Conservation (phyloP, 30 jellyfish, hydroid and myxozoan genomes). For the Turritopsis rubra region DNA sequence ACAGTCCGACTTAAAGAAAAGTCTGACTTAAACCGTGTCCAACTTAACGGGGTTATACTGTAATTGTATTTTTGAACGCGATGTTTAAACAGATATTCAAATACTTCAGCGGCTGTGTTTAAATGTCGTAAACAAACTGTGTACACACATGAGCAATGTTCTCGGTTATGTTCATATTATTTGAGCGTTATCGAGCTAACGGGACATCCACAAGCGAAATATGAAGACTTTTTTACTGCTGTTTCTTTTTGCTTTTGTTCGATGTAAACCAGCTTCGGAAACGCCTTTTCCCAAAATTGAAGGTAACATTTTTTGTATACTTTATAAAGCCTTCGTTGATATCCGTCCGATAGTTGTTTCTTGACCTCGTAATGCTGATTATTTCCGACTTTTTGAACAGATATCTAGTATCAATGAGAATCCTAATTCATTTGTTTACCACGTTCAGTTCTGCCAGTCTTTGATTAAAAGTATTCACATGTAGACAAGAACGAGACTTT, state of each 20-base stretch:
- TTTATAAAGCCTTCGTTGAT: too few species aligned
- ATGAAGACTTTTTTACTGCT: not conserved
- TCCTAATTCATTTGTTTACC: too few species aligned
- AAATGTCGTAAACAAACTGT: not conserved
- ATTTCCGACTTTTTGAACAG: too few species aligned
- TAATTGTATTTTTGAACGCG: not conserved
- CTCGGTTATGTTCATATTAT: not conserved
- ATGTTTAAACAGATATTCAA: not conserved
- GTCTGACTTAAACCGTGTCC: too few species aligned
- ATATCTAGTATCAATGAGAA: too few species aligned
- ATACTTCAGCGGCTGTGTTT: not conserved
- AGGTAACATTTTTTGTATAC: not conserved
- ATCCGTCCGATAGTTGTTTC: too few species aligned
- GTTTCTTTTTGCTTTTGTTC: not conserved
- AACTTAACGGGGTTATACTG: too few species aligned
- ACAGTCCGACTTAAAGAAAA: too few species aligned
- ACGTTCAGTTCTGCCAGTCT: too few species aligned
- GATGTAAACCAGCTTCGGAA: not conserved
- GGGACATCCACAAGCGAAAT: not conserved
- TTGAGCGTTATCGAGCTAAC: not conserved
- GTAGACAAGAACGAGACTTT: not conserved
- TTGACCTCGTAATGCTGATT: too few species aligned
- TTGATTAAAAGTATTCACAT: too few species aligned
- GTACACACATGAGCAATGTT: not conserved
- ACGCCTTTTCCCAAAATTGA: not conserved